Base-by-base conservation (phyloP, 2,113 vertebrate genomes). In the Entomyzon cyanotis region DNA sequence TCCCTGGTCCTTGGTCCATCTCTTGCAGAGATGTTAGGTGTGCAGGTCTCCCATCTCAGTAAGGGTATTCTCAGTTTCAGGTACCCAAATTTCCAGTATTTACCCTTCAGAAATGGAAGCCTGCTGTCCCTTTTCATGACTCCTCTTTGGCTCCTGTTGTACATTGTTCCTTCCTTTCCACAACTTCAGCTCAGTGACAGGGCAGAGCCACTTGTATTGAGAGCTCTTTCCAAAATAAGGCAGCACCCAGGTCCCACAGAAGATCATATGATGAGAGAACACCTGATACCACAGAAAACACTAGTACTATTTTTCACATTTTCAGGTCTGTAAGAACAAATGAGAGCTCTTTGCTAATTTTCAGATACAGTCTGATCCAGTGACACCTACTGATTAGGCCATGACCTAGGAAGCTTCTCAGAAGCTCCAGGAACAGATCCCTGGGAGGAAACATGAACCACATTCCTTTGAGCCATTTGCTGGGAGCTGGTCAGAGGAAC, bases 361-460 rank as follows among this genome's bases (percentile, higher is more conserved):
- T 86, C 21, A 79, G 47, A 42, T 49, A 22, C 30, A 58, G 25
- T 28, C 62, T 82, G 59, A 82, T 69, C 20, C 39, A 62, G 56
- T 46, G 80, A 42, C 64, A 84, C 41, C 39, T 73, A 65, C 64
- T 30, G 56, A 86, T 71, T 10, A 17, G 69, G 39, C 65, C 52
- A n/a, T n/a, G 53, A 91, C 76, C 73, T 33, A 93, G 65, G 88
- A 90, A 84, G 83, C 19, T 77, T 95, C 79, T 78, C 42, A 76
- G 70, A 18, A 67, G 50, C 55, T 88, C 55, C 69, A 86, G 65
- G 50, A 90, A 86, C 44, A 68, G 56, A 56, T 71, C 52, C 9
- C 53, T 78, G 58, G 37, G n/a, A 89, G 41, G 74, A 93, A 89
- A 89, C 21, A 64, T 2, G 3, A 87, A 60, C 39, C 4, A 1